Base-by-base conservation (phyloP, 2,888 invertebrate species). In the Chaetogeoica ovagalla region DNA sequence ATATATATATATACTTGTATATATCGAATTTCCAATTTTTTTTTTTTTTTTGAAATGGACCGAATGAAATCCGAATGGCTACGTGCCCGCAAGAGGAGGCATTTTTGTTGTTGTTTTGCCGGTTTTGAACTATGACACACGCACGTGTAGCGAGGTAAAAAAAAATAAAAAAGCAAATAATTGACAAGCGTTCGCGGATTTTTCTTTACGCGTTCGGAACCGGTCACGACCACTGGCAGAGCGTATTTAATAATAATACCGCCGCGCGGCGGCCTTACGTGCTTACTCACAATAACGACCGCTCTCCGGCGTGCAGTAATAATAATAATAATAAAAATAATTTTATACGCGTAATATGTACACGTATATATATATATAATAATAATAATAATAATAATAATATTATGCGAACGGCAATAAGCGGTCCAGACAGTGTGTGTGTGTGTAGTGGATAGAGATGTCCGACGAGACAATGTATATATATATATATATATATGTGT, bases 101-200 rank as follows among this genome's bases (percentile, higher is more conserved):
- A 30, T 30, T 30, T 30, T 2, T 30, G 4, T 30, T 30, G 1
- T 30, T 30, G 4, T 21, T 59, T 15, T n/a, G 17, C 6, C 5
- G 13, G 59, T 39, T 13, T 70, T 57, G 79, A 79, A 79, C 79
- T 71, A 63, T 57, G 79, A 71, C 79, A 71, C 79, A 70, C 57
- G 30, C 23, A 23, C 17, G 60, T 7, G 37, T 21, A 9, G 68
- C 37, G 30, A n/a, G 57, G 62, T 23, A 71, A 55, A 65, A 63
- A 57, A 71, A 57, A 71, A 79, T 79, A 79, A 79, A 71, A 55
- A 65, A 63, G 63, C 71, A 57, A 71, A 79, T 79, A 79, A 79
- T 79, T 79, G 79, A 79, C 79, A 65, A 71, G 71, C 71, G 57
- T 63, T 79, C 23, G 79, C 55, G 69, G 79, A 70, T 62, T 71